Conservation (phyloP, 2,888 invertebrate species). For the Agriopis leucophaearia region DNA sequence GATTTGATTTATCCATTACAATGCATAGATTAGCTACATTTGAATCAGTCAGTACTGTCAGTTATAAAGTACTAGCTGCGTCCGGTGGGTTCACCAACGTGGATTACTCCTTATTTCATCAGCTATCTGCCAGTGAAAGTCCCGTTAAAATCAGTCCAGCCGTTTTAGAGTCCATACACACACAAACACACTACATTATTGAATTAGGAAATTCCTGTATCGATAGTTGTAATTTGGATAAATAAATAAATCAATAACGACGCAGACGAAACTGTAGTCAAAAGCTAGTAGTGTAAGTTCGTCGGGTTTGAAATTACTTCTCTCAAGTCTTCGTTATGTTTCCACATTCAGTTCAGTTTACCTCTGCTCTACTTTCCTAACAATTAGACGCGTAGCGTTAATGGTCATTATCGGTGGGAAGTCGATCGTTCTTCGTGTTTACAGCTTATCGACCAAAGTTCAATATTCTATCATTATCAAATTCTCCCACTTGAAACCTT, state of each 20-base stretch:
- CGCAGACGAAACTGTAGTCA: too few relatives aligned
- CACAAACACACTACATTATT: too few relatives aligned
- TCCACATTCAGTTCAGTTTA: constrained; percentile 25
- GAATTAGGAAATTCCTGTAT: too few relatives aligned
- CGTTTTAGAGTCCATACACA: too few relatives aligned
- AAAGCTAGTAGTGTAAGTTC: too few relatives aligned
- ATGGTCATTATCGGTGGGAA: constrained; percentile 45
- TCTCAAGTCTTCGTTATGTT: not conserved
- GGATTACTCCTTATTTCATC: too few relatives aligned
- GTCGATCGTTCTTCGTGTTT: constrained; percentile 27
- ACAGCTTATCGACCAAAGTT: constrained; percentile 37
- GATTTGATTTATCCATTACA: constrained; percentile 48
- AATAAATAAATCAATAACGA: too few relatives aligned
- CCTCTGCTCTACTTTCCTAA: constrained; percentile 40
- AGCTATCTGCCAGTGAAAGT: too few relatives aligned
- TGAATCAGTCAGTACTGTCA: not conserved
- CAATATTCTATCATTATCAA: constrained; percentile 16
- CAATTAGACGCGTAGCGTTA: constrained; percentile 48
- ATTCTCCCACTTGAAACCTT: not conserved
- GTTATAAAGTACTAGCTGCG: not conserved
- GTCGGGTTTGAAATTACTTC: not conserved
- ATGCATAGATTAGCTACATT: constrained; percentile 1
- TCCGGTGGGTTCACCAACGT: too few relatives aligned
- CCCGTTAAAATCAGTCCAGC: too few relatives aligned
- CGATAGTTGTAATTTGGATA: too few relatives aligned